Conservation (phyloP, 1,140 invertebrate genomes). For the Drosophila bifasciata region DNA sequence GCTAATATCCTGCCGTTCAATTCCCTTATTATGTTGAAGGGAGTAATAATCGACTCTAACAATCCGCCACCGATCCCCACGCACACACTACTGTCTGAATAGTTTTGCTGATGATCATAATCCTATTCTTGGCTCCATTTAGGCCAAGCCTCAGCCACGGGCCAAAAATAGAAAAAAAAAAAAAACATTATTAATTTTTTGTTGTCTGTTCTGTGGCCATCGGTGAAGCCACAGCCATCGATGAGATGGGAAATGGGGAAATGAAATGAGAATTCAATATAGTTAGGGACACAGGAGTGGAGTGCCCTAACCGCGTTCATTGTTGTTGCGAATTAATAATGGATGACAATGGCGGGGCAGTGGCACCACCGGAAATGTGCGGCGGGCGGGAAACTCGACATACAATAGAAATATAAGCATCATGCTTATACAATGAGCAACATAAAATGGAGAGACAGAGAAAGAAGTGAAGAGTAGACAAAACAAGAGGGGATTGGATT, state of each 20-base stretch:
- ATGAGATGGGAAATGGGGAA: too few relatives aligned
- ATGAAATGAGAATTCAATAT: constrained; percentile 73
- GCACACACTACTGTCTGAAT: background rate
- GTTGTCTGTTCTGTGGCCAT: constrained; percentile 19
- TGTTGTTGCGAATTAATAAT: constrained; percentile 68
- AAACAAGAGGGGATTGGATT: constrained; percentile 47
- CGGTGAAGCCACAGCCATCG: too few relatives aligned
- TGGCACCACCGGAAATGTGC: background rate
- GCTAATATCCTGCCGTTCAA: too few relatives aligned
- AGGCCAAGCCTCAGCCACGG: constrained; percentile 9
- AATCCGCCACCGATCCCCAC: constrained; percentile 19
- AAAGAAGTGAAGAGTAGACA: background rate
- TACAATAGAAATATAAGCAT: constrained; percentile 37
- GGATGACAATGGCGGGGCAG: constrained; percentile 62
- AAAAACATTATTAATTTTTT: constrained; percentile 55
- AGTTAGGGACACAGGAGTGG: constrained; percentile 50
- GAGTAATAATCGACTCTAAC: too few relatives aligned
- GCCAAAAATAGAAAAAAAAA: constrained; percentile 69
- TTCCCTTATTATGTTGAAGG: too few relatives aligned
- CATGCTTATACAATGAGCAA: constrained; percentile 36
- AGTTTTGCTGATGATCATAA: constrained; percentile 36
- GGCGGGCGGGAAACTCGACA: constrained; percentile 17
- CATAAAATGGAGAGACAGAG: constrained; percentile 33
- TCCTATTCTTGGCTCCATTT: constrained; percentile 24
- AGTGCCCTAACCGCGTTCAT: constrained; percentile 37